These are phyloP conservation scores for Andrena marginata DNA, from an alignment of 2,888 invertebrate species.

Conservation along the genomic window DNA sequence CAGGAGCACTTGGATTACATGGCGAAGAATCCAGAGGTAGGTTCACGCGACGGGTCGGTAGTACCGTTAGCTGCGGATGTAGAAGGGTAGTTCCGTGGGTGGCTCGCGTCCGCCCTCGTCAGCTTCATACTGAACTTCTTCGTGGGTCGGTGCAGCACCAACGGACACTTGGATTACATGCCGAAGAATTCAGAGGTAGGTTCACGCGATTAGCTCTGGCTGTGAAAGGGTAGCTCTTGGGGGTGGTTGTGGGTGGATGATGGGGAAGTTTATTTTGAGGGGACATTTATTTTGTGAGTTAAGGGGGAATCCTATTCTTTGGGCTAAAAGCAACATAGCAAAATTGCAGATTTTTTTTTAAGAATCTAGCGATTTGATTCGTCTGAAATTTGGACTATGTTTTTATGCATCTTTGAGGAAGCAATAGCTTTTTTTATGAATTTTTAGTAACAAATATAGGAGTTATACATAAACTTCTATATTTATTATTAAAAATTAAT, in stretches of 20 bases:
- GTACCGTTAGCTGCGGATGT: not conserved
- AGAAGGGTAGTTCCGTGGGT: conserved; percentile 82
- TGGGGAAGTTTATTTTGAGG: no score
- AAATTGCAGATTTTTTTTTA: no score
- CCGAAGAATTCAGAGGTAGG: conserved; percentile 88
- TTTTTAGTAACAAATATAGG: no score
- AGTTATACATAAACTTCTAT: no score
- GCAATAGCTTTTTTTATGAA: no score
- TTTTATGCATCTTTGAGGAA: no score
- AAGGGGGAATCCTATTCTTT: no score
- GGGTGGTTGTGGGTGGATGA: conserved; percentile 85
- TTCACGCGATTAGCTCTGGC: not conserved
- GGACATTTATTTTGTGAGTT: no score
- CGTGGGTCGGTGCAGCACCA: conserved; percentile 90
- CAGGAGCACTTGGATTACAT: conserved; percentile 87
- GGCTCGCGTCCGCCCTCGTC: conserved; percentile 88
- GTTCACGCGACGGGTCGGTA: not conserved
- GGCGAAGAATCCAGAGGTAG: conserved; percentile 88
- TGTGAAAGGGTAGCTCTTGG: conserved; percentile 48
- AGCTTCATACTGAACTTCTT: conserved; percentile 89
- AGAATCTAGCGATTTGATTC: no score
- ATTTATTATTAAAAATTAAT: no score
- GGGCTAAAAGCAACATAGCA: no score
- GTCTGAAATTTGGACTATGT: no score
- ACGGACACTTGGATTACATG: conserved; percentile 87